phyloP scores from a whole-genome alignment of 2,888 invertebrate species.

The Leptura quadrifasciata region DNA sequence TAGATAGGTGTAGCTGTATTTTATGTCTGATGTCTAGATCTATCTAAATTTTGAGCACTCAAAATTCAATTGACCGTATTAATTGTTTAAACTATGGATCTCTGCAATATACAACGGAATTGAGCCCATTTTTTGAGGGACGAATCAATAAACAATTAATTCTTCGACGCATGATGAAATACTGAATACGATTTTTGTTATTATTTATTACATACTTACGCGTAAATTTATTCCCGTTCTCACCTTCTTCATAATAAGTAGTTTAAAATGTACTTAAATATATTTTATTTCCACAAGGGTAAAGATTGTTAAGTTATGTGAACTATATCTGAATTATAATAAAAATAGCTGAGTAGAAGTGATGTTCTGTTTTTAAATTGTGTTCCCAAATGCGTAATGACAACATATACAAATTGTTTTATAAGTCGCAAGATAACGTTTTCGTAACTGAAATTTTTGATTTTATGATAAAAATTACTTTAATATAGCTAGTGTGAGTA shows the following conservation, averaged over 20 bases:
- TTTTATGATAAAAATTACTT: neutral
- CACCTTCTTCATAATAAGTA: slow-evolving; percentile 9
- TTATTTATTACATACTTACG: neutral
- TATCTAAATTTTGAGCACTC: too few relatives aligned
- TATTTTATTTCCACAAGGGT: neutral
- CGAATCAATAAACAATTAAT: too few relatives aligned
- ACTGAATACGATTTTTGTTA: neutral
- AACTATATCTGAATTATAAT: slow-evolving; percentile 23
- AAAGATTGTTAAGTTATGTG: slow-evolving; percentile 6
- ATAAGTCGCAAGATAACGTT: neutral
- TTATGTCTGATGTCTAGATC: too few relatives aligned
- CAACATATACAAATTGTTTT: neutral
- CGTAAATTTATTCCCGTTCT: neutral
- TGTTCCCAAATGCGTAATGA: neutral
- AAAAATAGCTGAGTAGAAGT: slow-evolving; percentile 10
- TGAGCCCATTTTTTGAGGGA: too few relatives aligned
- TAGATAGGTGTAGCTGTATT: too few relatives aligned
- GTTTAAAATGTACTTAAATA: slow-evolving; percentile 16
- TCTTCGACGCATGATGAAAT: too few relatives aligned
- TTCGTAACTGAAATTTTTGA: too few relatives aligned
- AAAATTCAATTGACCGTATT: too few relatives aligned
- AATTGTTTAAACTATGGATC: too few relatives aligned
- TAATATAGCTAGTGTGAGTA: neutral
- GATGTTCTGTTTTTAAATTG: neutral
- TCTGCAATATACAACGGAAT: too few relatives aligned